Percentiles rank a stretch among this genome's conserved stretches.
Evolutionary conservation across 2,888 invertebrate species (phyloP).

Genomic region (Pheosia gnoma): DNA sequence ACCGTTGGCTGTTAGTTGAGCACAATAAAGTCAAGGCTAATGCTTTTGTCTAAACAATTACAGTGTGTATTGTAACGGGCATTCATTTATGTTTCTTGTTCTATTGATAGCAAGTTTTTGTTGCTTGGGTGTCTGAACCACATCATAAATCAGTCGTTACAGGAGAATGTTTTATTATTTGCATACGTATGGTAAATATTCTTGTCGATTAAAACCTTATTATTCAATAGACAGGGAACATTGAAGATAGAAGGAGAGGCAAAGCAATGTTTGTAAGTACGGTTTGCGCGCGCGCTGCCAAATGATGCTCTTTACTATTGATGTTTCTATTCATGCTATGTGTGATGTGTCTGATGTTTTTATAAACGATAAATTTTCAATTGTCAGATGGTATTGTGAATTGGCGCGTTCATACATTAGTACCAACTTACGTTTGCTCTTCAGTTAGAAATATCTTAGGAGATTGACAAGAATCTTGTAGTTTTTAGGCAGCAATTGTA

Average conservation of each 20-base stretch:
- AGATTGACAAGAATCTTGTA: constrained; percentile 6
- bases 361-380: constrained; percentile 74
- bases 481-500: constrained; percentile 15
- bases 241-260: constrained; percentile 9
- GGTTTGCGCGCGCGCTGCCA: constrained; percentile 60
- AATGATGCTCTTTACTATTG: constrained; percentile 70
- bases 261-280: constrained; percentile 29
- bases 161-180: constrained; percentile 47
- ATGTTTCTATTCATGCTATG: constrained; percentile 68
- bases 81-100: constrained; percentile 80
- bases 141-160: constrained; percentile 79
- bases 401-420: constrained; percentile 53
- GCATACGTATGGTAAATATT: constrained; percentile 31
- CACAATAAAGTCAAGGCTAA: constrained; percentile 35
- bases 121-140: constrained; percentile 77
- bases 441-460: not conserved
- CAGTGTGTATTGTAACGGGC: constrained; percentile 74
- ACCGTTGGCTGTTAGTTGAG: constrained; percentile 32
- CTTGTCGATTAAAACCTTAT: constrained; percentile 43
- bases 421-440: constrained; percentile 25
- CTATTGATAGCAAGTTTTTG: constrained; percentile 76
- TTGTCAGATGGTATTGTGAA: constrained; percentile 63
- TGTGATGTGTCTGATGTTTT: constrained; percentile 67
- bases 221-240: constrained; percentile 11
- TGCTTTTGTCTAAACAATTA: constrained; percentile 82